Evolutionary conservation across 64 coral and sea anemone genomes (phyloP).

Genomic region (Hydrozoanthus tunicans): DNA sequence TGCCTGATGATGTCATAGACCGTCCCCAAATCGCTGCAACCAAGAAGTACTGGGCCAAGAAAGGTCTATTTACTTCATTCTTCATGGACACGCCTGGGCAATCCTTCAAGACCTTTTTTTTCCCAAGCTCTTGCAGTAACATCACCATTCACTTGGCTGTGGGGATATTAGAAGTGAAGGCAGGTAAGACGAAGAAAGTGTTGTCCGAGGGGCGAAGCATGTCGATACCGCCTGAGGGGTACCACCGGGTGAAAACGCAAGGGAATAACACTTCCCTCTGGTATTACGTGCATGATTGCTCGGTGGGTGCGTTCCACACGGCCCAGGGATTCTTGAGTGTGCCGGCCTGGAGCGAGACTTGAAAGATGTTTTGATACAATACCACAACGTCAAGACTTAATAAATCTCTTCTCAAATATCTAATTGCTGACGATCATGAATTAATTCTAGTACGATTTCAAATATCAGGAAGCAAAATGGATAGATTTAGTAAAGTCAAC

Average conservation of each 20-base stretch:
- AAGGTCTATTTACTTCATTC: constrained; percentile 19
- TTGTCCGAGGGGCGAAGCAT: constrained; percentile 31
- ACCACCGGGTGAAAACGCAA: constrained; percentile 22
- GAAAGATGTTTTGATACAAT: neutral
- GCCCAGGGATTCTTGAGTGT: constrained; percentile 52
- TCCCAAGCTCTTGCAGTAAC: constrained; percentile 8
- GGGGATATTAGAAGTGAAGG: constrained; percentile 5
- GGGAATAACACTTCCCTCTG: constrained; percentile 48
- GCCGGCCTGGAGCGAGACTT: neutral
- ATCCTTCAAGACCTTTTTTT: constrained; percentile 2
- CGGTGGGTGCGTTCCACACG: constrained; percentile 41
- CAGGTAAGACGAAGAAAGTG: neutral
- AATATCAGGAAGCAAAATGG: no score
- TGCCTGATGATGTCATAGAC: constrained; percentile 65
- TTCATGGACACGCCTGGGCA: constrained; percentile 51
- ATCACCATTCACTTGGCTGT: constrained; percentile 2
- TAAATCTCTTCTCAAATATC: no score
- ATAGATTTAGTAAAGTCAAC: no score
- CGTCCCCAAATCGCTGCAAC: neutral
- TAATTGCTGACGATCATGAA: no score
- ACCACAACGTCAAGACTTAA: no score
- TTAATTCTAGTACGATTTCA: no score
- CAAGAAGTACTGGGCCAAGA: constrained; percentile 16
- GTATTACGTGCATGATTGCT: constrained; percentile 68
- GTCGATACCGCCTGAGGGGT: constrained; percentile 19